These are phyloP conservation scores for Nothobranchius kuhntae DNA, from an alignment of 2,113 vertebrate genomes.

Conservation along the genomic window DNA sequence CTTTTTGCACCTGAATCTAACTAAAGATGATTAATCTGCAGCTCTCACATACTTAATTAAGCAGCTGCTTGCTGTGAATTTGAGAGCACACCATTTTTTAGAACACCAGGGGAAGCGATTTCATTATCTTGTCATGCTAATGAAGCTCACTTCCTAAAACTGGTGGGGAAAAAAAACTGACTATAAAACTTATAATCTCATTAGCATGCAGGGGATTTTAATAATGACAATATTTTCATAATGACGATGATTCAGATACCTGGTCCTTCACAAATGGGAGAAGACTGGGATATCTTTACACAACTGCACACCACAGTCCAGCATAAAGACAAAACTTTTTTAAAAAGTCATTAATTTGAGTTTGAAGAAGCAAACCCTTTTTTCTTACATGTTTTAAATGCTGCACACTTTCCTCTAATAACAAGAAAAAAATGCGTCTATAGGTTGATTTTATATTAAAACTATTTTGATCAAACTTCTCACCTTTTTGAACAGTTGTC, in stretches of 20 bases:
- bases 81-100: constrained; percentile 13
- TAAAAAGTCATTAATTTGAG: no score
- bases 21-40: constrained; percentile 23
- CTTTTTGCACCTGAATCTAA: constrained; percentile 39
- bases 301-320: no score
- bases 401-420: no score
- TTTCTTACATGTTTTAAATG: no score
- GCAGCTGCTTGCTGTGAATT: constrained; percentile 28
- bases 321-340: no score
- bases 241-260: background rate
- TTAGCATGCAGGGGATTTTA: background rate
- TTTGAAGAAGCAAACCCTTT: no score
- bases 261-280: background rate
- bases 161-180: background rate
- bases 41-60: constrained; percentile 53
- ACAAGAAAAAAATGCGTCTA: no score
- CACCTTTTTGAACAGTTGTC: no score
- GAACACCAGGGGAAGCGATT: constrained; percentile 6
- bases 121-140: constrained; percentile 16
- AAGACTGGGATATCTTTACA: no score
- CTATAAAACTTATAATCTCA: background rate
- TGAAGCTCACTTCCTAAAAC: background rate
- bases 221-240: background rate
- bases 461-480: no score
- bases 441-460: no score